Conservation (phyloP, 2,113 vertebrate genomes). For the Rhagologus leucostigma region DNA sequence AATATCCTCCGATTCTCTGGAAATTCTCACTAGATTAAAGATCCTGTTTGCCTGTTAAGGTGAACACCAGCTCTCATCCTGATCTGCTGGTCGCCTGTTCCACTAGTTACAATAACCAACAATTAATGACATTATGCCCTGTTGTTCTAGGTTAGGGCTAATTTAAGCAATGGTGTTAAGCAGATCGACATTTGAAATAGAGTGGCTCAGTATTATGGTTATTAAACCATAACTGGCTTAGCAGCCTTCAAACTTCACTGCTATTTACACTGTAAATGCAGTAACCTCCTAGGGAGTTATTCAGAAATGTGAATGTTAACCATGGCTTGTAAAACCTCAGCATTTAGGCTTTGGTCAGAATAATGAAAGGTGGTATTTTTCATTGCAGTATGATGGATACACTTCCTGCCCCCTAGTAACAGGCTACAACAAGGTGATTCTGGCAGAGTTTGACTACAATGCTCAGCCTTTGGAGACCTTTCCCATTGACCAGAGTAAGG, state of each 20-base stretch:
- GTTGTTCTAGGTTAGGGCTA: not conserved
- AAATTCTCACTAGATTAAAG: not conserved
- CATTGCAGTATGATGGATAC: conserved; percentile 91
- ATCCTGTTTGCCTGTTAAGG: not conserved
- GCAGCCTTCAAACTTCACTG: not conserved
- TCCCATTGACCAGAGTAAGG: conserved; percentile 93
- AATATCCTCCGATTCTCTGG: not conserved
- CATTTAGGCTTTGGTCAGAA: not conserved
- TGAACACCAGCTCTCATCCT: not conserved
- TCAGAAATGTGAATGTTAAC: not conserved
- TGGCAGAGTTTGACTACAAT: conserved; percentile 93
- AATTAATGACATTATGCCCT: not conserved
- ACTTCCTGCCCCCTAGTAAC: conserved; percentile 95
- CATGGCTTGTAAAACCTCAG: not conserved
- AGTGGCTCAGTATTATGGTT: not conserved
- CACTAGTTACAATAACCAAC: not conserved
- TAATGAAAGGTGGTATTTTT: not conserved
- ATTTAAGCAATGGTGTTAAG: not conserved
- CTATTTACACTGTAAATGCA: not conserved
- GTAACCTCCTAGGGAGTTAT: not conserved
- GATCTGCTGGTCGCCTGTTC: not conserved
- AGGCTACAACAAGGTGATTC: conserved; percentile 86
- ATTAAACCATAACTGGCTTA: not conserved
- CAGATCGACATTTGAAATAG: not conserved
- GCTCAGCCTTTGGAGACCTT: conserved; percentile 91